Evolutionary conservation across 1,140 invertebrate species (phyloP).

Genomic region (Leptopilina boulardi): DNA sequence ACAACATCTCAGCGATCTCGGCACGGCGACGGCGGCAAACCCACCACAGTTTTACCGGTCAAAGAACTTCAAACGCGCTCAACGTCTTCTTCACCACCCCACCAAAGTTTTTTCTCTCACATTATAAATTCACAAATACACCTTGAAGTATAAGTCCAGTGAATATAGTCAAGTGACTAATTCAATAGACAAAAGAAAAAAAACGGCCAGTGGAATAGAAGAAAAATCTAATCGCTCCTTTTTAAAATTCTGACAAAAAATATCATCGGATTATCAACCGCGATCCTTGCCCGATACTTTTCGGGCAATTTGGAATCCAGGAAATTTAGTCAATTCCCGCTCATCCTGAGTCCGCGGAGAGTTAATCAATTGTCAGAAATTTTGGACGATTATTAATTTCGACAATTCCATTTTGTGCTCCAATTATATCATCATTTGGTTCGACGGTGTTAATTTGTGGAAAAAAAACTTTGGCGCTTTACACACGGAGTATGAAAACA

Average conservation of each 20-base stretch:
- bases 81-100: slow-evolving; percentile 71
- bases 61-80: slow-evolving; percentile 72
- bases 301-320: slow-evolving; percentile 52
- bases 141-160: slow-evolving; percentile 50
- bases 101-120: too few species aligned
- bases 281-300: slow-evolving; percentile 54
- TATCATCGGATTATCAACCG: too few species aligned
- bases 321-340: slow-evolving; percentile 68
- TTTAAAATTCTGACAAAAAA: too few species aligned
- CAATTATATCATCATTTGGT: slow-evolving; percentile 49
- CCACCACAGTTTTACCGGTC: slow-evolving; percentile 73
- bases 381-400: slow-evolving; percentile 46
- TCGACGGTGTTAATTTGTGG: slow-evolving; percentile 58
- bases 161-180: too few species aligned
- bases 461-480: slow-evolving; percentile 64
- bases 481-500: slow-evolving; percentile 60
- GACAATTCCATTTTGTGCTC: slow-evolving; percentile 49
- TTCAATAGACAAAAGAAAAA: too few species aligned
- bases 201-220: slow-evolving; percentile 40
- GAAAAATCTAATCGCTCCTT: slow-evolving; percentile 43
- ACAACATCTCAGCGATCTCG: slow-evolving; percentile 75
- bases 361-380: slow-evolving; percentile 48
- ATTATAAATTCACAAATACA: too few species aligned
- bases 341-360: slow-evolving; percentile 55
- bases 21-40: slow-evolving; percentile 76